Evolutionary conservation across 1,140 invertebrate species (phyloP).

Genomic region (Zophobas atratus): DNA sequence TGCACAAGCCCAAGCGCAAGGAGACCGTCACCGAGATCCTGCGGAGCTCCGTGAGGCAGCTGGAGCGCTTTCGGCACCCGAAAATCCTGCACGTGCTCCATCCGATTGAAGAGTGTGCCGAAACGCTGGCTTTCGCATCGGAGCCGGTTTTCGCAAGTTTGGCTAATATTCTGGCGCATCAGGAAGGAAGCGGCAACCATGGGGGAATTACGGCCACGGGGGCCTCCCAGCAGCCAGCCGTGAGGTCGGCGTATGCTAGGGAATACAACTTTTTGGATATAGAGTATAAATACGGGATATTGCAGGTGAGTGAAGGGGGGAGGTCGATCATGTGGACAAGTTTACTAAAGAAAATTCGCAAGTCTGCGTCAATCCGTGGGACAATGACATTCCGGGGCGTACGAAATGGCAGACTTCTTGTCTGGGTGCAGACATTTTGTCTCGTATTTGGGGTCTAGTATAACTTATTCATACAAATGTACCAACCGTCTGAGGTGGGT

Average conservation of each 20-base stretch:
- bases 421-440: too few relatives aligned
- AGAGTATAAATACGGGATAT: constrained; percentile 93
- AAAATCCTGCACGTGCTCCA: constrained; percentile 85
- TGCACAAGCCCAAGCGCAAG: constrained; percentile 94
- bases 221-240: constrained; percentile 65
- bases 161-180: constrained; percentile 87
- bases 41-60: constrained; percentile 83
- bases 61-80: constrained; percentile 91
- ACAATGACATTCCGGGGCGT: too few relatives aligned
- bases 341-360: too few relatives aligned
- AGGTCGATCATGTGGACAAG: too few relatives aligned
- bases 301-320: constrained; percentile 78
- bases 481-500: too few relatives aligned
- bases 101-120: constrained; percentile 83
- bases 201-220: constrained; percentile 66
- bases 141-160: constrained; percentile 91
- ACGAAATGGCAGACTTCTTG: too few relatives aligned
- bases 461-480: too few relatives aligned
- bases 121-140: constrained; percentile 93
- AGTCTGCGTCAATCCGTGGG: too few relatives aligned
- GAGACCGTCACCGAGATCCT: constrained; percentile 93
- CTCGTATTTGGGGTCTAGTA: too few relatives aligned
- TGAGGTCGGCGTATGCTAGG: constrained; percentile 75
- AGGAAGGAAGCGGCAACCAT: constrained; percentile 67
- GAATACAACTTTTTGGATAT: constrained; percentile 92